A percentile compares a stretch with the other conserved stretches of the same genome.
These are phyloP conservation scores for Andrena chrysosceles DNA, from an alignment of 2,888 invertebrate species.

Conservation along the genomic window DNA sequence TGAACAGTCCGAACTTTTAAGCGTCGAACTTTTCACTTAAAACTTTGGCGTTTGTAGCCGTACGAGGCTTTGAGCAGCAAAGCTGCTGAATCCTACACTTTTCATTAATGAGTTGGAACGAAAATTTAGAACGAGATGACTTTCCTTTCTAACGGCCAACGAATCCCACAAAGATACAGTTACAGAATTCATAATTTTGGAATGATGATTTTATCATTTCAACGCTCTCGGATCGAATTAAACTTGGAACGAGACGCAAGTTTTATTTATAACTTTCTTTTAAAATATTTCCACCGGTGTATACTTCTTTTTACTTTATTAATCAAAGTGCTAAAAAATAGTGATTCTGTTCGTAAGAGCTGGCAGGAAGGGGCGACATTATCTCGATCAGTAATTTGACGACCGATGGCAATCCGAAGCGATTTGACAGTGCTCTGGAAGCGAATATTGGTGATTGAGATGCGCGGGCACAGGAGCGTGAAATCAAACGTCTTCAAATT, in stretches of 20 bases:
- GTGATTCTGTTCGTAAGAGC: neutral
- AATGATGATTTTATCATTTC: no score
- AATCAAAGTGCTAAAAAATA: neutral
- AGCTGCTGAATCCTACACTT: neutral
- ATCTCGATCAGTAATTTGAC: neutral
- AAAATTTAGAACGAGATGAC: no score
- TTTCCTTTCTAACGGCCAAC: no score
- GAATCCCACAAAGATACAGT: no score
- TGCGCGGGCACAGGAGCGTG: neutral
- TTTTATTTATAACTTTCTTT: no score
- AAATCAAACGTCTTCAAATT: conserved; percentile 16
- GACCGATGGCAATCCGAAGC: neutral
- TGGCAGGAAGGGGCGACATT: neutral
- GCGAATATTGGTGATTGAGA: neutral
- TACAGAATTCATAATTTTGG: no score
- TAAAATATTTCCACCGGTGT: no score
- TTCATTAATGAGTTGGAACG: neutral
- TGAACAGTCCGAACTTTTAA: neutral
- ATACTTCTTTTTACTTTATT: no score
- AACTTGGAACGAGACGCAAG: no score
- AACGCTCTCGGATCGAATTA: no score
- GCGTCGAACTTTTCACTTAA: neutral
- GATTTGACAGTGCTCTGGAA: conserved; percentile 1
- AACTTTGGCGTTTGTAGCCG: neutral
- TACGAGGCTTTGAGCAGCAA: neutral